Percentiles rank a stretch among this genome's conserved stretches.
Evolutionary conservation across 1,140 invertebrate species (phyloP).

Genomic region (Delia radicum): DNA sequence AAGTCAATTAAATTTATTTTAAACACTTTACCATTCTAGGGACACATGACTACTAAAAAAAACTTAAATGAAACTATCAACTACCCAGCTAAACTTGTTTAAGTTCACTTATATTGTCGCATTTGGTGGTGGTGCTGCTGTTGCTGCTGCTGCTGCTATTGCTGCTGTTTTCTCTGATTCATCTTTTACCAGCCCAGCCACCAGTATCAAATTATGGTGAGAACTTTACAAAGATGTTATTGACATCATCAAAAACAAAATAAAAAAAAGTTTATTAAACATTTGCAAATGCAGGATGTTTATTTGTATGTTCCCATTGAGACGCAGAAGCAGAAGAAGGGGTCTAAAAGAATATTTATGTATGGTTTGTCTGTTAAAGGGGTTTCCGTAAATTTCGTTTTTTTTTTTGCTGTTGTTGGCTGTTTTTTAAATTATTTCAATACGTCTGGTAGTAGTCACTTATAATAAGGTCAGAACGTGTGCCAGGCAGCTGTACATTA

Average conservation of each 20-base stretch:
- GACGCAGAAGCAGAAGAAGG: too few species aligned
- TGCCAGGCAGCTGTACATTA: slow-evolving; percentile 22
- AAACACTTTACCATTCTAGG: slow-evolving; percentile 24
- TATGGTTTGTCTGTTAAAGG: background rate
- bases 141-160: background rate
- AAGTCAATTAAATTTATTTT: slow-evolving; percentile 24
- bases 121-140: background rate
- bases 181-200: background rate
- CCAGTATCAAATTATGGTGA: slow-evolving; percentile 14
- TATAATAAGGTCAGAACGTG: slow-evolving; percentile 21
- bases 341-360: too few species aligned
- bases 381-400: background rate
- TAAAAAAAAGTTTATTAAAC: background rate
- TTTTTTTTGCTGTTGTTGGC: background rate
- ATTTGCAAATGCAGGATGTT: too few species aligned
- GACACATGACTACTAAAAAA: slow-evolving; percentile 16
- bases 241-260: background rate
- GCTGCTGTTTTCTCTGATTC: background rate
- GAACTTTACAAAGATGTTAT: slow-evolving; percentile 3
- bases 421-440: background rate
- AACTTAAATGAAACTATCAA: background rate
- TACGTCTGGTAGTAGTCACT: background rate
- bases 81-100: slow-evolving; percentile 12
- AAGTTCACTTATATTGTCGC: slow-evolving; percentile 2
- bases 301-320: too few species aligned